These are phyloP conservation scores for Adelognathus sp. DNA, from an alignment of 2,888 invertebrate species.

Conservation along the genomic window DNA sequence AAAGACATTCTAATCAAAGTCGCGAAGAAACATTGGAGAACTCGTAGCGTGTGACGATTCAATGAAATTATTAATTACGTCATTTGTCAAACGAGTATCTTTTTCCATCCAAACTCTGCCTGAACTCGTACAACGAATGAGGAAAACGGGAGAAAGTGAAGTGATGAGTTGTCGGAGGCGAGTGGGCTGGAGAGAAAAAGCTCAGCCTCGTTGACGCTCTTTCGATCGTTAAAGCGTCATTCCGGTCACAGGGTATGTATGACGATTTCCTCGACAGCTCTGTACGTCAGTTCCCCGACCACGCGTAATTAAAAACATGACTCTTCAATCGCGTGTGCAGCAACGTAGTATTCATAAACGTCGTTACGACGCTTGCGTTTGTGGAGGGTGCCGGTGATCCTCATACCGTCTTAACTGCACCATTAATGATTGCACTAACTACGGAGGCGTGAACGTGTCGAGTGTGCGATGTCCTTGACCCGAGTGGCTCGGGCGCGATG, in stretches of 20 bases:
- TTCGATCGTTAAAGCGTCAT: slow-evolving; percentile 62
- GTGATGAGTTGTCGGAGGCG: slow-evolving; percentile 25
- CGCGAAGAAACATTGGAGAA: neutral
- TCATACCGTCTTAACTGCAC: slow-evolving; percentile 65
- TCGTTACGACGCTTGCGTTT: slow-evolving; percentile 40
- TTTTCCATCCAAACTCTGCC: neutral
- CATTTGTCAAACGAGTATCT: neutral
- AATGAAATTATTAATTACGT: neutral
- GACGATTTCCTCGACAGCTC: slow-evolving; percentile 55
- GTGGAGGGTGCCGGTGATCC: slow-evolving; percentile 55
- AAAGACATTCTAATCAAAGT: neutral
- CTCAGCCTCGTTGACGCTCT: slow-evolving; percentile 29
- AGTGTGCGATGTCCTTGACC: slow-evolving; percentile 69
- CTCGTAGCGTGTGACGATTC: neutral
- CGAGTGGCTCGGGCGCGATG: slow-evolving; percentile 45
- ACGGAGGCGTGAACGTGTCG: slow-evolving; percentile 57
- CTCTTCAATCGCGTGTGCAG: slow-evolving; percentile 3
- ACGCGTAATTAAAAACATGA: neutral
- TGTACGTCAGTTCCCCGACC: neutral
- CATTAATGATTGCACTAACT: slow-evolving; percentile 67
- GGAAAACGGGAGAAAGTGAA: slow-evolving; percentile 23
- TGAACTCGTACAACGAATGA: slow-evolving; percentile 63
- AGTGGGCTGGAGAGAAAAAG: slow-evolving; percentile 38
- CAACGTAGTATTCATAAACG: slow-evolving; percentile 26
- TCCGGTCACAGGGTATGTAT: slow-evolving; percentile 61